Percentiles rank a stretch among this genome's conserved stretches.
Evolutionary conservation across 2,888 invertebrate genomes (phyloP).

Genomic region (Orgyia antiqua): DNA sequence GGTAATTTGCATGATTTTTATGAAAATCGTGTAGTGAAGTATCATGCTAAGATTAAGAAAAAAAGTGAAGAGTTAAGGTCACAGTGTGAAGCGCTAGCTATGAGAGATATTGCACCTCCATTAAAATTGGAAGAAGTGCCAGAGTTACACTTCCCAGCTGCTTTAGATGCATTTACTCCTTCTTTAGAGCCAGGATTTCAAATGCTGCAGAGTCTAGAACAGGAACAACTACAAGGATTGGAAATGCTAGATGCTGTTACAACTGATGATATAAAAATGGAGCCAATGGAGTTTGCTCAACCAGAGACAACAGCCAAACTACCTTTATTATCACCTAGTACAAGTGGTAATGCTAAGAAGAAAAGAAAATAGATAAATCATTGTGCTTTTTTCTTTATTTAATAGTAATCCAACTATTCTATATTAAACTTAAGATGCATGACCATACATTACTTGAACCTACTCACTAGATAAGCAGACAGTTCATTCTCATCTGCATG

Average conservation of each 20-base stretch:
- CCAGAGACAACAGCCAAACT: conserved; percentile 49
- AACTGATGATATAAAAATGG: conserved; percentile 65
- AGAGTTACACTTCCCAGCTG: conserved; percentile 74
- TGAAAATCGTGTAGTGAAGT: conserved; percentile 54
- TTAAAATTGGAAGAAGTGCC: conserved; percentile 71
- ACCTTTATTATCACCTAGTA: conserved; percentile 49
- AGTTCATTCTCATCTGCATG: no score
- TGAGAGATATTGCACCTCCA: conserved; percentile 56
- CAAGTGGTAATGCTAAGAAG: conserved; percentile 46
- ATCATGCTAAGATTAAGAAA: conserved; percentile 54
- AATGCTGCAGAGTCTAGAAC: conserved; percentile 81
- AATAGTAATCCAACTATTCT: no score
- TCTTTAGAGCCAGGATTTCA: conserved; percentile 81
- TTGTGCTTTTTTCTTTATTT: background rate
- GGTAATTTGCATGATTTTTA: conserved; percentile 65
- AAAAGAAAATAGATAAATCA: conserved; percentile 52
- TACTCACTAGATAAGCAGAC: no score
- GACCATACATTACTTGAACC: background rate
- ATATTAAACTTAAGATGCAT: background rate
- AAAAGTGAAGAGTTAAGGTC: conserved; percentile 47
- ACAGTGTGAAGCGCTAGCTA: conserved; percentile 52
- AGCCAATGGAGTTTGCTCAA: conserved; percentile 60
- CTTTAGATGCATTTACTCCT: conserved; percentile 71
- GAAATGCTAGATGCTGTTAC: conserved; percentile 59
- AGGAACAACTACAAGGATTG: conserved; percentile 71